Percentiles rank a stretch among this genome's conserved stretches.
Conservation (phyloP, 2,888 invertebrate genomes). For the Tethea ocularis region DNA sequence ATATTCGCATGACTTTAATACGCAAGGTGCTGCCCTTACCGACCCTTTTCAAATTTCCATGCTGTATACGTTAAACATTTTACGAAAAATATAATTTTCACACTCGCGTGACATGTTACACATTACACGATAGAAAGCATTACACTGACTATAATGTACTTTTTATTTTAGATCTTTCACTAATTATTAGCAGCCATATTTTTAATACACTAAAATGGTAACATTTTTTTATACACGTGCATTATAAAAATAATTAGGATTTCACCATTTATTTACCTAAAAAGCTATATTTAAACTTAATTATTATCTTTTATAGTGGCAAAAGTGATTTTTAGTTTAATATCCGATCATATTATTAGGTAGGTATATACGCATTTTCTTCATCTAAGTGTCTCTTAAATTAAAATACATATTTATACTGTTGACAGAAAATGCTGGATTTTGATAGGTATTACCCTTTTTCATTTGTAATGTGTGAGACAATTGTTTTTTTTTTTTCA, state of each 20-base stretch:
- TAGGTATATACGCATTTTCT: too few relatives aligned
- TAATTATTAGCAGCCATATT: constrained; percentile 8
- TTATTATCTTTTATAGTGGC: constrained; percentile 19
- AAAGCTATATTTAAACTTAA: constrained; percentile 17
- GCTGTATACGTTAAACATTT: too few relatives aligned
- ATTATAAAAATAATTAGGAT: constrained; percentile 27
- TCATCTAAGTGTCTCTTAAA: constrained; percentile 1
- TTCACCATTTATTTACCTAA: constrained; percentile 18
- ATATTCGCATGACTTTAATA: too few relatives aligned
- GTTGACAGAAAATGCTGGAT: not conserved
- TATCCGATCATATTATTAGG: constrained; percentile 15
- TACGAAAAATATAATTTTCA: too few relatives aligned
- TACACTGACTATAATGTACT: not conserved
- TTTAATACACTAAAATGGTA: constrained; percentile 35
- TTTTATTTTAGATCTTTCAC: not conserved
- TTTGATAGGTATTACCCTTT: not conserved
- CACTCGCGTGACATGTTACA: too few relatives aligned
- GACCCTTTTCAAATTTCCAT: too few relatives aligned
- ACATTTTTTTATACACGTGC: constrained; percentile 42
- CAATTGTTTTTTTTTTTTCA: constrained; percentile 16
- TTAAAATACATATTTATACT: constrained; percentile 14
- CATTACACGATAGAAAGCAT: too few relatives aligned
- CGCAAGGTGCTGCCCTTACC: too few relatives aligned
- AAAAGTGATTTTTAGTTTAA: constrained; percentile 29
- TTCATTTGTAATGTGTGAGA: not conserved